These are phyloP conservation scores for Tenodera sinensis DNA, from an alignment of 2,888 invertebrate species.

Conservation along the genomic window DNA sequence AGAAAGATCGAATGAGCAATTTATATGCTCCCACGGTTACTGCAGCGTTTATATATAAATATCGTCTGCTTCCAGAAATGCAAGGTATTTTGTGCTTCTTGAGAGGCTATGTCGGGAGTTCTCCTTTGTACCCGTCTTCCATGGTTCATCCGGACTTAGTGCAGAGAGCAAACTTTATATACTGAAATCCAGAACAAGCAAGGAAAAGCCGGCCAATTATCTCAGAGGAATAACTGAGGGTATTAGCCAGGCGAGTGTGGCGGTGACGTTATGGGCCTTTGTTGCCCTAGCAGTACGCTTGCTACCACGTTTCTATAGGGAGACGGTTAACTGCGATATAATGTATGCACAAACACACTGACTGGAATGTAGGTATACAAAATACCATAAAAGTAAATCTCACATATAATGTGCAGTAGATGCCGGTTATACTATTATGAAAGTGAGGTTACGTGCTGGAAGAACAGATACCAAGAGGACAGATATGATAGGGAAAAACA, in stretches of 20 bases:
- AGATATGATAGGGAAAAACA: no score
- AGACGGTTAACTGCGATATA: not conserved
- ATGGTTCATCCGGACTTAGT: not conserved
- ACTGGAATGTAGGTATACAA: not conserved
- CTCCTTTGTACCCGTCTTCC: not conserved
- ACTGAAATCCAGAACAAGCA: constrained; percentile 24
- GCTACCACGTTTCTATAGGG: not conserved
- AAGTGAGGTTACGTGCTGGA: no score
- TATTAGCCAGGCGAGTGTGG: not conserved
- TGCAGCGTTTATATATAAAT: no score
- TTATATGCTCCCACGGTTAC: no score
- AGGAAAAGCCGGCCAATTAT: constrained; percentile 26
- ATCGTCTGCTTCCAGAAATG: no score
- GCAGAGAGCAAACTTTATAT: constrained; percentile 1
- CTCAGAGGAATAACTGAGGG: constrained; percentile 16
- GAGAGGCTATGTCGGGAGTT: not conserved
- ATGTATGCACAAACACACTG: not conserved
- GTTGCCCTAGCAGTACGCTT: not conserved
- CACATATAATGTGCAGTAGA: no score
- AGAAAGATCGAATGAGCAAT: no score
- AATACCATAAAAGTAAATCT: no score
- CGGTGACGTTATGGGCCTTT: not conserved
- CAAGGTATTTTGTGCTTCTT: not conserved
- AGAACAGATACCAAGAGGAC: no score
- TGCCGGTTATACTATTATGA: no score